Evolutionary conservation across 2,113 vertebrate species (phyloP).

Genomic region (Mormyrus lacerda): DNA sequence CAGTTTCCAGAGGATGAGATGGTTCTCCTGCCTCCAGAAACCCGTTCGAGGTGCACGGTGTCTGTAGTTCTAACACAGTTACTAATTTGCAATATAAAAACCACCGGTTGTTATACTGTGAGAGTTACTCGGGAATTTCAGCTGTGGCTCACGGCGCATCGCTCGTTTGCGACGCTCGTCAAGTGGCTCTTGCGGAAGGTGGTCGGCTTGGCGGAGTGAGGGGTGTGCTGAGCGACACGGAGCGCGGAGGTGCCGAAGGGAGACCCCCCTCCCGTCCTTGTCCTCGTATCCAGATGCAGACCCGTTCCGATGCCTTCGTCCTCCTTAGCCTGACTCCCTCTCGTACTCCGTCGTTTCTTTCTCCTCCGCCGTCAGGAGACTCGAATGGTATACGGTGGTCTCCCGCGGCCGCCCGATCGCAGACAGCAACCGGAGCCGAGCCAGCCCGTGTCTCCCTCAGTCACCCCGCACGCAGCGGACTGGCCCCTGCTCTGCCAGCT

Average conservation of each 20-base stretch:
- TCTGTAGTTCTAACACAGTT: conserved; percentile 40
- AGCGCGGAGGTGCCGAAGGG: conserved; percentile 49
- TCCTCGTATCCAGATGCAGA: background rate
- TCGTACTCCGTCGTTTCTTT: conserved; percentile 4
- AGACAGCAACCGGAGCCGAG: conserved; percentile 61
- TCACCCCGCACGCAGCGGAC: conserved; percentile 43
- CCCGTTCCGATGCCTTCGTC: background rate
- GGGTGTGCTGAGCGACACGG: conserved; percentile 42
- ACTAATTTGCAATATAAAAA: conserved; percentile 35
- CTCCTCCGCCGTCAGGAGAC: conserved; percentile 42
- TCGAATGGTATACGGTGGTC: conserved; percentile 45
- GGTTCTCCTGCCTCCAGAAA: conserved; percentile 38
- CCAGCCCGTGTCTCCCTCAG: conserved; percentile 57
- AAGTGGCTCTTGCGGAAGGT: conserved; percentile 51
- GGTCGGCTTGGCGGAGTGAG: conserved; percentile 46
- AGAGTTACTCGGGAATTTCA: conserved; percentile 37
- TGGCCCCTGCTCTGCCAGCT: conserved; percentile 65
- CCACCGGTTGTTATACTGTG: conserved; percentile 29
- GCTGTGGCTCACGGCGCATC: conserved; percentile 51
- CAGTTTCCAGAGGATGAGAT: conserved; percentile 35
- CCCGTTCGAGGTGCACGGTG: conserved; percentile 46
- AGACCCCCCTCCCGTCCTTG: conserved; percentile 1
- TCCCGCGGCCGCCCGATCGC: conserved; percentile 53
- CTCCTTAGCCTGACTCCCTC: background rate
- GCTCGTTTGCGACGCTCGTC: conserved; percentile 59